Evolutionary conservation across 1,140 invertebrate genomes (phyloP), one percentile per base, ranked within the genome.

Genomic region (Pseudomyrmex cubaensis): DNA sequence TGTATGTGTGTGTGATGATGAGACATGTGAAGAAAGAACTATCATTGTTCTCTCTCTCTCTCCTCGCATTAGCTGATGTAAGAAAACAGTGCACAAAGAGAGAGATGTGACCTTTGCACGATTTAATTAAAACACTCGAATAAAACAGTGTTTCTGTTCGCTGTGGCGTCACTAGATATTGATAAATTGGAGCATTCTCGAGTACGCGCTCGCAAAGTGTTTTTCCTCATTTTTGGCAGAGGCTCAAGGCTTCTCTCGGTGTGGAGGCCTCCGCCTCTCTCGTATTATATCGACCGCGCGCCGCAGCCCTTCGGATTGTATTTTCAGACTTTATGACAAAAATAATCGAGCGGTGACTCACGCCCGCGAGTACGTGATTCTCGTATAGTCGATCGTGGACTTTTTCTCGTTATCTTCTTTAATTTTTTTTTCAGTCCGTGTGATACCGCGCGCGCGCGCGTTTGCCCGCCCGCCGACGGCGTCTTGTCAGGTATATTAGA

Each of bases 281-380:
- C 64, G 73, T 48, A 72, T 35, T 89, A 88, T 73, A 72, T 69
- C 76, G 62, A 61, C 82, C 56, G 64, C 75, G 84, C 87, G 63
- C 82, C 56, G 64, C 75, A 84, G 88, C 92, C 93, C 93, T 93
- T 92, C 78, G 73, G 64, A 77, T 84, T 87, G 84, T 94, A 94
- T 94, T 94, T 94, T 94, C 85, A 88, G 93, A 93, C 88, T 91
- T 94, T 91, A 92, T 91, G 91, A 93, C 90, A 88, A 92, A 93
- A 93, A 93, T 94, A 93, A 93, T 93, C 87, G 86, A 88, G 70
- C 83, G 84, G 88, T 93, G 92, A 93, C 69, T 93, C 92, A 93
- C 66, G 84, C 87, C 57, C 50, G 57, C 57, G 50, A 75, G 52
- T 35, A 35, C 78, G 76, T 17, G 63, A 82, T 72, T 80, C 64